Percentiles rank a stretch among this genome's conserved stretches.
Evolutionary conservation across 2,888 invertebrate species (phyloP).

Genomic region (Diloba caeruleocephala): DNA sequence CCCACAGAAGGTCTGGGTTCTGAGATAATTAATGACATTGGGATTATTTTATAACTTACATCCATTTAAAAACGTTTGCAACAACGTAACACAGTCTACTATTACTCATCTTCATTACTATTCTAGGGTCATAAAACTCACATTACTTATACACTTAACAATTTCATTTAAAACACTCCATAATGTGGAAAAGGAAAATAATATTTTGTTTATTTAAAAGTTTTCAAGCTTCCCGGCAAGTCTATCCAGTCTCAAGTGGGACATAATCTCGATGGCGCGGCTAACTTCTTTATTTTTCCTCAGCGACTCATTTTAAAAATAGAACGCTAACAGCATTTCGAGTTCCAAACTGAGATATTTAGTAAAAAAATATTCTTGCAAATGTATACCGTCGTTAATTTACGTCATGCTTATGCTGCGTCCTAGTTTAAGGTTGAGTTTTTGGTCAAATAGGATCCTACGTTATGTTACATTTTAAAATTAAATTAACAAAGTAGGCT

Average conservation of each 20-base stretch:
- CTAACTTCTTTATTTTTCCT: conserved; percentile 68
- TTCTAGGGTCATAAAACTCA: too few species aligned
- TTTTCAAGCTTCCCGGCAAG: conserved; percentile 55
- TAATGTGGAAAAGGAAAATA: conserved; percentile 52
- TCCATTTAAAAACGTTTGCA: too few species aligned
- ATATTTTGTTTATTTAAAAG: conserved; percentile 70
- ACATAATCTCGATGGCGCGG: conserved; percentile 62
- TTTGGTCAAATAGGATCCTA: too few species aligned
- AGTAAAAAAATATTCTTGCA: conserved; percentile 5
- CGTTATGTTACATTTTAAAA: too few species aligned
- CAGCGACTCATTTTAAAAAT: conserved; percentile 66
- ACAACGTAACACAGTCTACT: too few species aligned
- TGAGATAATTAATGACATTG: too few species aligned
- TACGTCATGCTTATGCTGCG: conserved; percentile 7
- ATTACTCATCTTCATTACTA: too few species aligned
- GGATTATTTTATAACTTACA: too few species aligned
- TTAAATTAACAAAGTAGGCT: too few species aligned
- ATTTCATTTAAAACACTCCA: conserved; percentile 30
- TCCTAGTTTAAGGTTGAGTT: too few species aligned
- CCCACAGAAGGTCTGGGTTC: too few species aligned
- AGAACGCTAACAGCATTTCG: conserved; percentile 63
- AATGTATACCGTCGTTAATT: conserved; percentile 7
- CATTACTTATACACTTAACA: conserved; percentile 32
- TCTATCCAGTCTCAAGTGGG: conserved; percentile 67
- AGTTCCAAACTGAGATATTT: conserved; percentile 52